These are phyloP conservation scores for Heteromormyrus szaboi DNA, from an alignment of 2,797 vertebrate genomes.

Conservation along the genomic window DNA sequence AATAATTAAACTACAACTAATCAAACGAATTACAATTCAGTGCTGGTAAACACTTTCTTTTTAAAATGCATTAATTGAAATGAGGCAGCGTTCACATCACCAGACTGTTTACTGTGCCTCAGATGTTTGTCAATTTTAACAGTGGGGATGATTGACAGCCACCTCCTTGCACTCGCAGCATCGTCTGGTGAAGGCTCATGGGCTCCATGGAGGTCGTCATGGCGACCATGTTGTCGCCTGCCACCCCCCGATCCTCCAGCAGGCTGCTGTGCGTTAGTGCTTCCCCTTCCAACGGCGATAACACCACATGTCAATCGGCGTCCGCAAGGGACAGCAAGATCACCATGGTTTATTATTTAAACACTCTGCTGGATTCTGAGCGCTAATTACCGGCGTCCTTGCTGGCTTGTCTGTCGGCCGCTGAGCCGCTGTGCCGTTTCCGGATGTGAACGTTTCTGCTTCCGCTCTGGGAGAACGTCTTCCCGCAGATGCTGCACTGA, in stretches of 20 bases:
- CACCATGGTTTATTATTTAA: neutral
- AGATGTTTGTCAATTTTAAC: neutral
- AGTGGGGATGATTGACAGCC: slow-evolving; percentile 27
- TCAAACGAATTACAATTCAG: neutral
- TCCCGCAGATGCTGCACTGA: slow-evolving; percentile 89
- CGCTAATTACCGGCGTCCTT: slow-evolving; percentile 54
- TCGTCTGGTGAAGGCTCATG: slow-evolving; percentile 76
- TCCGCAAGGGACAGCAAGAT: neutral
- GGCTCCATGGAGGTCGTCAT: slow-evolving; percentile 79
- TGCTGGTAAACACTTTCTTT: neutral
- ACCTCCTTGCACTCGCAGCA: slow-evolving; percentile 73
- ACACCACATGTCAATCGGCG: neutral
- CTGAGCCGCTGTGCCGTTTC: slow-evolving; percentile 77
- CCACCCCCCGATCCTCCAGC: slow-evolving; percentile 71
- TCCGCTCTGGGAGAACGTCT: slow-evolving; percentile 96
- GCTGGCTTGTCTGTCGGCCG: slow-evolving; percentile 46
- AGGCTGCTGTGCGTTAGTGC: slow-evolving; percentile 64
- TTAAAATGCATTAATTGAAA: neutral
- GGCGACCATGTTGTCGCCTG: slow-evolving; percentile 76
- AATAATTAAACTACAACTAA: neutral
- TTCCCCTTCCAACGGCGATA: slow-evolving; percentile 28
- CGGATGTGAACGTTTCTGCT: slow-evolving; percentile 96
- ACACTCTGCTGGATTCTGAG: neutral
- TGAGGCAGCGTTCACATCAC: neutral
- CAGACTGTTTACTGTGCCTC: neutral